Evolutionary conservation across 1,140 invertebrate genomes (phyloP).

Genomic region (Oryctes rhinoceros): DNA sequence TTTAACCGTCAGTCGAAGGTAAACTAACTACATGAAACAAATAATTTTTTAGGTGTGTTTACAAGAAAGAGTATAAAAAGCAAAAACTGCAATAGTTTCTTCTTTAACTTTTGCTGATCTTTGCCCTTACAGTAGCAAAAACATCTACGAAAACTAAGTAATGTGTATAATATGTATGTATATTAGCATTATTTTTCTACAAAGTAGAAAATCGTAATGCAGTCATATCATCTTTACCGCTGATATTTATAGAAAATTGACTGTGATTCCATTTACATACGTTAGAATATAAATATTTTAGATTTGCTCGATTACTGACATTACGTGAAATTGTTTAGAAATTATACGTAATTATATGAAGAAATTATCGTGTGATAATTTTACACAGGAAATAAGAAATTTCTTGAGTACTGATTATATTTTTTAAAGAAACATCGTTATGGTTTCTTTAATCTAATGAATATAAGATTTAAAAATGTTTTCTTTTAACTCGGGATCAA

Average conservation of each 20-base stretch:
- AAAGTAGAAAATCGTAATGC: constrained; percentile 12
- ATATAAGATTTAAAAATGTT: no score
- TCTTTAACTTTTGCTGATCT: constrained; percentile 31
- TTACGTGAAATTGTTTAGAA: not conserved
- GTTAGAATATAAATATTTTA: constrained; percentile 14
- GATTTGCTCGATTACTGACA: not conserved
- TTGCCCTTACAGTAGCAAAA: constrained; percentile 1
- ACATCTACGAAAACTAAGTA: constrained; percentile 5
- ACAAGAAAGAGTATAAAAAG: constrained; percentile 12
- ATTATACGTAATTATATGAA: constrained; percentile 1
- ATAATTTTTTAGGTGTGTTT: constrained; percentile 18
- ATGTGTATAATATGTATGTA: constrained; percentile 14
- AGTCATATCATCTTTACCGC: constrained; percentile 22
- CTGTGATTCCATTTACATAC: constrained; percentile 29
- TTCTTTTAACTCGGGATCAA: no score
- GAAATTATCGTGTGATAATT: constrained; percentile 10
- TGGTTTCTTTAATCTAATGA: not conserved
- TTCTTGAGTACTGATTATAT: not conserved
- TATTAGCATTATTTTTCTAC: constrained; percentile 35
- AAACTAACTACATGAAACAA: constrained; percentile 13
- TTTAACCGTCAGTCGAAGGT: not conserved
- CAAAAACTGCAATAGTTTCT: constrained; percentile 34
- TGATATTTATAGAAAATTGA: constrained; percentile 37
- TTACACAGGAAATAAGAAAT: constrained; percentile 8
- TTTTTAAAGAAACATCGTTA: not conserved